A percentile compares a stretch with the other conserved stretches of the same genome.
These are phyloP conservation scores for Argya squamiceps DNA, from an alignment of 2,797 vertebrate species.

Conservation along the genomic window DNA sequence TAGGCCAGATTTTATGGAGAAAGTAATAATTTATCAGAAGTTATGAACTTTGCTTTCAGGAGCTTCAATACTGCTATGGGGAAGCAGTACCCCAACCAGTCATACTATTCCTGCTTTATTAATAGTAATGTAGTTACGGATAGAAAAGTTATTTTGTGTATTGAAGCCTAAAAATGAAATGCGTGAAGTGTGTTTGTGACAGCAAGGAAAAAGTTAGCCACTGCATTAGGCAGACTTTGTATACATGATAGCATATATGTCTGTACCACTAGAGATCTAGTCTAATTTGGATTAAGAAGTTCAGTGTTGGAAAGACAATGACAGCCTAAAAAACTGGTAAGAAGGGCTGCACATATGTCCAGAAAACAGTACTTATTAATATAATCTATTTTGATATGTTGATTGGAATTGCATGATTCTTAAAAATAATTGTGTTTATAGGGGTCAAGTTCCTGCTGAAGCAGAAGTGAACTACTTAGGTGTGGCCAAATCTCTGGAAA, in stretches of 20 bases:
- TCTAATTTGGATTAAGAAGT: not conserved
- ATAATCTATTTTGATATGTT: not conserved
- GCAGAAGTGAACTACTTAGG: conserved; percentile 86
- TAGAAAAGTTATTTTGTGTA: not conserved
- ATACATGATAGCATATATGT: not conserved
- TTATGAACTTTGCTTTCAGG: not conserved
- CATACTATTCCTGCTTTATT: not conserved
- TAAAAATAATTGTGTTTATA: conserved; percentile 59
- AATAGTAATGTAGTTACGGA: not conserved
- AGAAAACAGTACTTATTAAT: not conserved
- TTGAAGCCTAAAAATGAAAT: not conserved
- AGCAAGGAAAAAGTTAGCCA: not conserved
- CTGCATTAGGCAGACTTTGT: too few relatives aligned
- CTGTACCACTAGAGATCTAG: not conserved
- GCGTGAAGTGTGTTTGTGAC: not conserved
- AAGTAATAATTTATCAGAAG: not conserved
- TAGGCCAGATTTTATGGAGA: not conserved
- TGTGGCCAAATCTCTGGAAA: conserved; percentile 87
- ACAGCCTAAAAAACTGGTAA: not conserved
- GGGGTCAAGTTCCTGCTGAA: conserved; percentile 84
- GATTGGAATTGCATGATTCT: not conserved
- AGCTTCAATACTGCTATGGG: not conserved
- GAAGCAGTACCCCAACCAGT: not conserved
- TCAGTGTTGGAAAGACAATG: not conserved
- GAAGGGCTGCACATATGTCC: not conserved